phyloP scores from a whole-genome alignment of 1,140 invertebrate species.

The Saxidomus purpurata region DNA sequence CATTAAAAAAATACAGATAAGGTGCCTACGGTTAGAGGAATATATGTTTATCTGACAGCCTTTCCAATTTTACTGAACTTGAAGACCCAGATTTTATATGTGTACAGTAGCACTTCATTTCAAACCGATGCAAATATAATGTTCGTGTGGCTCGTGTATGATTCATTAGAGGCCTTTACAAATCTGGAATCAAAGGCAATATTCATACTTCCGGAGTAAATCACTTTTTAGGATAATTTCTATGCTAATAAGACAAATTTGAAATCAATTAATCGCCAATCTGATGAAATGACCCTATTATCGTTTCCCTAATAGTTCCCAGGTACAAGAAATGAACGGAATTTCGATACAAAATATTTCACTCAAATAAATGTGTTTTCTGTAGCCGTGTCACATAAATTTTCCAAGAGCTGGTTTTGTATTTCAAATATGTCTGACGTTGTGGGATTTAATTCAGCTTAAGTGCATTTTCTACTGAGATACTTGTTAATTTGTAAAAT shows the following conservation, averaged over 20 bases:
- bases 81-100: too few species aligned
- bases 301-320: slow-evolving; percentile 18
- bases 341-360: slow-evolving; percentile 33
- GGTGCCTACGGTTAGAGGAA: too few species aligned
- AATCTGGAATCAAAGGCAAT: slow-evolving; percentile 39
- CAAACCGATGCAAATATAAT: too few species aligned
- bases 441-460: slow-evolving; percentile 45
- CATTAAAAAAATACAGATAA: too few species aligned
- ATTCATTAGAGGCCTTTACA: background rate
- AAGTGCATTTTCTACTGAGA: slow-evolving; percentile 33
- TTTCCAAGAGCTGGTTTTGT: slow-evolving; percentile 30
- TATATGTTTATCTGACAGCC: too few species aligned
- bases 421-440: slow-evolving; percentile 22
- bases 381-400: slow-evolving; percentile 59
- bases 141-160: background rate
- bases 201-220: slow-evolving; percentile 43
- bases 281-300: slow-evolving; percentile 61
- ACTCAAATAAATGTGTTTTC: slow-evolving; percentile 63
- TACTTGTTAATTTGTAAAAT: slow-evolving; percentile 51
- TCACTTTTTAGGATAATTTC: slow-evolving; percentile 46
- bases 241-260: slow-evolving; percentile 59
- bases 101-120: too few species aligned
- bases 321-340: slow-evolving; percentile 35
- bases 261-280: slow-evolving; percentile 64
- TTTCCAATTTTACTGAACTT: too few species aligned